Evolutionary conservation across 2,113 vertebrate species (phyloP), one percentile per base, ranked within the genome.

Genomic region (Tor tambroides): DNA sequence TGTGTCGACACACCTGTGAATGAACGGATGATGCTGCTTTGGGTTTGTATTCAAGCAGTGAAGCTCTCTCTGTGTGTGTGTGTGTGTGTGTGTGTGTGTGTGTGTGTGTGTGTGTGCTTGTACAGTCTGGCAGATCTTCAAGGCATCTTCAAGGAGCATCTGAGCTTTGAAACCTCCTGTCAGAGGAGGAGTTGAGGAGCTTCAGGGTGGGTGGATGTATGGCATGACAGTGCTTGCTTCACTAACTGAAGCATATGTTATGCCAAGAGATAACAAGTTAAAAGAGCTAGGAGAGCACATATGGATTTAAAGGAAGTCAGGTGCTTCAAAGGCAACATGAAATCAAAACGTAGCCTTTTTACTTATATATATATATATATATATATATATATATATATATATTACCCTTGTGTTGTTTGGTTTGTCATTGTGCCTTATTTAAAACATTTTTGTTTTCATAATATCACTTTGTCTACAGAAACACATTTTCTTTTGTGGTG

Each of bases 111-210:
- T 14, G 19, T 82, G 23, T 46, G 43, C 26, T 35, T 19, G 3
- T 43, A 26, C 6, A n/a, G 12, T 87, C 65, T 84, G 56, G 28
- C n/a, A 77, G 11, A 2, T 82, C 54, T 83, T 67, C 38, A 56
- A 84, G 51, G 30, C 9, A 72, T n/a, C n/a, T n/a, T n/a, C 14
- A 30, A 2, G 26, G 14, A 72, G 65, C 28, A 82, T 79, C 41
- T 83, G 80, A 83, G 61, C 41, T 83, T 26, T 83, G 61, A 83
- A 15, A 3, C 26, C 17, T 81, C 79, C 38, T 80, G 56, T 80
- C 78, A 63, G 56, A 63, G 78, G 79, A 43, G 59, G 80, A 67
- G 80, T 82, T 49, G 17, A 46, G 61, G 65, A 72, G 46, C 30
- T 32, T 28, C 2, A 1, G 71, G 11, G 59, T 86, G 30, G 32